These are phyloP conservation scores for Brachymystax lenok DNA, from an alignment of 2,797 vertebrate genomes.

Conservation along the genomic window DNA sequence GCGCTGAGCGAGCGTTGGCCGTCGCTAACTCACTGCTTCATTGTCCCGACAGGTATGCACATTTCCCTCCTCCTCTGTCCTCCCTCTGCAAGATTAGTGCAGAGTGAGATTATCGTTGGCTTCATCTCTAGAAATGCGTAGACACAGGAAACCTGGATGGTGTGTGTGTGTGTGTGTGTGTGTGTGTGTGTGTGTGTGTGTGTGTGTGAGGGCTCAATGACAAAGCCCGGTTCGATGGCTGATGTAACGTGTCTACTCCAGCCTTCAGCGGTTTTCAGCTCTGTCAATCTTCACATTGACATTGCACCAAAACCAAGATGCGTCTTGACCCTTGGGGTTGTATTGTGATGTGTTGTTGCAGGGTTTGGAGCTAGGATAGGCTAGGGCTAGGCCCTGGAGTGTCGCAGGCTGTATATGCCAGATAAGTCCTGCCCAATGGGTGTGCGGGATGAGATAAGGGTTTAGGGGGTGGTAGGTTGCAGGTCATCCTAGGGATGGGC, in stretches of 20 bases:
- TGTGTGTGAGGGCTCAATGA: constrained; percentile 21
- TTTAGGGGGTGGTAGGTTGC: not conserved
- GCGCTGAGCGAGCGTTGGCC: not conserved
- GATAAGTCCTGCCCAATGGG: constrained; percentile 56
- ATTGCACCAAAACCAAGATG: not conserved
- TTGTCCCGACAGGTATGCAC: not conserved
- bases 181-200: constrained; percentile 4
- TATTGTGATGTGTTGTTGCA: not conserved
- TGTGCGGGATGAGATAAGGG: constrained; percentile 55
- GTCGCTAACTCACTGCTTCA: not conserved
- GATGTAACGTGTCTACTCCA: not conserved
- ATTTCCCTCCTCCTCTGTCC: not conserved
- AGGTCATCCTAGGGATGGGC: not conserved
- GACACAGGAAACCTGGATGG: constrained; percentile 12
- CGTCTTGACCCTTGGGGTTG: not conserved
- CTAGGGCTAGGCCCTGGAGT: not conserved
- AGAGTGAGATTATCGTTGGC: constrained; percentile 1
- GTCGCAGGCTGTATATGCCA: constrained; percentile 20
- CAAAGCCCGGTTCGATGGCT: constrained; percentile 12
- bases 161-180: constrained; percentile 5
- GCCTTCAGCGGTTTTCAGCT: not conserved
- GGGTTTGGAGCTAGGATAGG: not conserved
- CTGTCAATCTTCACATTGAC: not conserved
- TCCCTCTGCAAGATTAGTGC: constrained; percentile 3
- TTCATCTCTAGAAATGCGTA: constrained; percentile 4